Base-by-base conservation (phyloP, 2,888 invertebrate genomes). In the Pogonocherus hispidulus region DNA sequence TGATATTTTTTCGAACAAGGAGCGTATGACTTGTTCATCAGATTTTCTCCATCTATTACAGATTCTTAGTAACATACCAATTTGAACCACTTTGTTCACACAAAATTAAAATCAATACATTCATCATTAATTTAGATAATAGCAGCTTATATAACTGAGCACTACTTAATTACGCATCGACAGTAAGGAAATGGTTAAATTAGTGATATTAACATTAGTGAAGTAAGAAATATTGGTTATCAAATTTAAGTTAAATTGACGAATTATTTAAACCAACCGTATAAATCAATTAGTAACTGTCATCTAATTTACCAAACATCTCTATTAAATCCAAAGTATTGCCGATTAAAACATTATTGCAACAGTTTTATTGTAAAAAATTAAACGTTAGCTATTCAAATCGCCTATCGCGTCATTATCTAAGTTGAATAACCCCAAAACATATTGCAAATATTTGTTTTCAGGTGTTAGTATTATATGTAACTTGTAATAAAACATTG, bases 381-480 rank as follows among this genome's bases (percentile, higher is more conserved):
- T 32, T 32, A 32, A 32, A 32, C n/a, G 11, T 32, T 11, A 32
- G 32, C 11, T 32, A 9, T 32, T 32, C 32, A 1, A 8, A 32
- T 9, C 8, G 32, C 11, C 32, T 32, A 1, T 27, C 27, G 27
- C 27, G n/a, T 14, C 41, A 41, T 5, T n/a, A 14, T 41, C 3
- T 41, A 41, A 41, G 41, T 41, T 41, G 41, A 41, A 41, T 41
- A 41, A 41, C 41, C 41, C 5, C 14, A 41, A 32, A 41, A n/a
- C n/a, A 16, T 16, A 41, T 41, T n/a, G 41, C 41, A 41, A 41
- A 41, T 41, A 41, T 41, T 41, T 41, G 1, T 9, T 41, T 27
- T 27, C 3, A 5, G 3, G 27, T 27, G 16, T 41, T 8, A 3
- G 8, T 8, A 5, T 27, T 27, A 41, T 41, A 14, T 41, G 41